Base-by-base conservation (phyloP, 92 coral and sea anemone species). In the Palythoa heliodiscus region DNA sequence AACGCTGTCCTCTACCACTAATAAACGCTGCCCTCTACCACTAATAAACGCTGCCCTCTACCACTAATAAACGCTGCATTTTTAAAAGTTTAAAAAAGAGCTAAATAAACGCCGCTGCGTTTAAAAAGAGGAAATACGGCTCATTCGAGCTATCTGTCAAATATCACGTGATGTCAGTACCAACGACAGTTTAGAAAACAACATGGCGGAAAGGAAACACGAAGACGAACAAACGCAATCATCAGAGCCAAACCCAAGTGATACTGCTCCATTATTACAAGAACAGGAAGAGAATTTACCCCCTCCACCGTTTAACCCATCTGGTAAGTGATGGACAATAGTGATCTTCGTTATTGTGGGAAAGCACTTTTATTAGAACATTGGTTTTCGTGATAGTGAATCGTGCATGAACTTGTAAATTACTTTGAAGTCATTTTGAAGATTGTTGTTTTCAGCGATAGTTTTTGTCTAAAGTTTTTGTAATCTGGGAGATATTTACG, bases 221-320 rank as follows among this genome's bases (percentile, higher is more conserved):
- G 82, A 58, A 69, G 87, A 80, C 61, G 76, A 77, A 29, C 86
- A 38, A 73, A 47, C 78, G 54, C 78, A 89, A 29, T 71, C 92
- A 1, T 52, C 89, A 71, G 93, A 94, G 75, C 89, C 87, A 64
- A 89, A 92, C 84, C 87, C 94, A 22, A 91, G 91, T 77, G 99
- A 96, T 82, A 94, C 89, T 78, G 95, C 93, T 23, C 99, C 99
- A 14, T 87, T 96, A 71, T 76, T 96, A 57, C 97, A 95, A 66
- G 95, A 94, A 22, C 88, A 91, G 77, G 90, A 94, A 20, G 76
- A 86, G 71, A 75, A 83, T 38, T 88, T 88, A 20, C 95, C 96
- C 58, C 93, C 97, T 23, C 95, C 99, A 40, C 92, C 98, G 23
- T 95, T 91, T 25, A 75, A 24, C 22, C 87, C 87, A 20, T 67